Base-by-base conservation (phyloP, 1,140 invertebrate genomes). In the Marisa cornuarietis region DNA sequence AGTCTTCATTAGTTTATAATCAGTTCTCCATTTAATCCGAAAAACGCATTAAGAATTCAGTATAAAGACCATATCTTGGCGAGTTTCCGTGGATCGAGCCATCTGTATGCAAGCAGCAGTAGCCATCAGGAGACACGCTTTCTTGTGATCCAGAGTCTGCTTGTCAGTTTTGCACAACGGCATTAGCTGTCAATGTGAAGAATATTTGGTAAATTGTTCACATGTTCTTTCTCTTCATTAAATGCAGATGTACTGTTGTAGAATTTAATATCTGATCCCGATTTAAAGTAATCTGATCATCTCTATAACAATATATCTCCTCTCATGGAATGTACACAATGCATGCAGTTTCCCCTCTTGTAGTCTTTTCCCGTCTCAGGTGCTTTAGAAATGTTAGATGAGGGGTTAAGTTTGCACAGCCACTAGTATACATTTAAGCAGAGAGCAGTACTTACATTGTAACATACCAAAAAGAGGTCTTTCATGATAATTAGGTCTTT, bases 111-210 rank as follows among this genome's bases (percentile, higher is more conserved):
- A 84, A 42, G 85, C 85, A 73, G 88, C 87, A 71, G 85, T 84
- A 58, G 86, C 85, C 86, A 90, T 89, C 52, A 90, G 69, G 16
- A 87, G 80, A 80, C 89, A 90, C 3, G 87, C 87, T 75, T 88
- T 88, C 81, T 87, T 84, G 75, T 87, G 75, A 26, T 51, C 82
- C 22, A 84, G 49, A 22, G 68, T 83, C 51, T 22, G 78, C 14
- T 83, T 76, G 68, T 87, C 86, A 49, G 73, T 13, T 5, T 52
- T 63, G 82, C 86, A 85, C 24, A 88, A 51, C 6, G 83, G 78
- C 63, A 86, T 72, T 22, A 89, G 81, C 88, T 89, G 80, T 42
- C 79, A 80, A 82, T 22, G 11, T 42, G 7, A 14, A 26, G 66
- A 26, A 10, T 14, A 26, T 42, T 69, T 69, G 11, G 2, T 4